Percentiles rank a stretch among this genome's conserved stretches.
phyloP scores from a whole-genome alignment of 2,797 vertebrate genomes.

The Esox masquinongy region DNA sequence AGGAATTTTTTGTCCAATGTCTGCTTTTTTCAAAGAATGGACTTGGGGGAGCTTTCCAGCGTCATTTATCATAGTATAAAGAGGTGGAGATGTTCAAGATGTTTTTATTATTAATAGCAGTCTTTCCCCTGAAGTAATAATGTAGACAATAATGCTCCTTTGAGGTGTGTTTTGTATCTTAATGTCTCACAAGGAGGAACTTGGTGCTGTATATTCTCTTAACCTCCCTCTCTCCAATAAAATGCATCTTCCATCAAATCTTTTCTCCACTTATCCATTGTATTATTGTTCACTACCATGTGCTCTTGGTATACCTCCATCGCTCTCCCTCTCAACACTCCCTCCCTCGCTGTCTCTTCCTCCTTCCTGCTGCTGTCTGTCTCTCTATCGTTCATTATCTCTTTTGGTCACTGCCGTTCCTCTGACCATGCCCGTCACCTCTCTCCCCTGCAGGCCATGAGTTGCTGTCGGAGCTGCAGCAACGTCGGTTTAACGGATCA shows the following conservation, averaged over 20 bases:
- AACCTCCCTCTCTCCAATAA: background rate
- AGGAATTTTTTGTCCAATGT: background rate
- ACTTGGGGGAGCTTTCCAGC: conserved; percentile 4
- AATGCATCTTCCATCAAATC: no score
- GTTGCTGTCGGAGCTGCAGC: conserved; percentile 93
- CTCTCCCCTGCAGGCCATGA: conserved; percentile 83
- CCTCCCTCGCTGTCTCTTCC: background rate
- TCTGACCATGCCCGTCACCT: background rate
- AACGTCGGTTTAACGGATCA: conserved; percentile 92
- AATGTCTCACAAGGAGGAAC: background rate
- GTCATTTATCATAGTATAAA: conserved; percentile 6
- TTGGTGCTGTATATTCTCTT: background rate
- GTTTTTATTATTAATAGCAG: background rate
- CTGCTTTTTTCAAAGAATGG: background rate
- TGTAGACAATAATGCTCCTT: background rate
- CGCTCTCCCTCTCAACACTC: conserved; percentile 5
- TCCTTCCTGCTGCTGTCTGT: background rate
- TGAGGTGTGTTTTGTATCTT: background rate
- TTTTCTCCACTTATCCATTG: no score
- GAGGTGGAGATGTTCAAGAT: background rate
- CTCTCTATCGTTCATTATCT: background rate
- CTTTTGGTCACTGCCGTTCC: no score
- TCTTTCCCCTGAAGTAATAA: background rate
- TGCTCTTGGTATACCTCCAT: background rate
- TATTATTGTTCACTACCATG: no score